phyloP scores from a whole-genome alignment of 1,140 invertebrate species.

The Drosophila bocki region DNA sequence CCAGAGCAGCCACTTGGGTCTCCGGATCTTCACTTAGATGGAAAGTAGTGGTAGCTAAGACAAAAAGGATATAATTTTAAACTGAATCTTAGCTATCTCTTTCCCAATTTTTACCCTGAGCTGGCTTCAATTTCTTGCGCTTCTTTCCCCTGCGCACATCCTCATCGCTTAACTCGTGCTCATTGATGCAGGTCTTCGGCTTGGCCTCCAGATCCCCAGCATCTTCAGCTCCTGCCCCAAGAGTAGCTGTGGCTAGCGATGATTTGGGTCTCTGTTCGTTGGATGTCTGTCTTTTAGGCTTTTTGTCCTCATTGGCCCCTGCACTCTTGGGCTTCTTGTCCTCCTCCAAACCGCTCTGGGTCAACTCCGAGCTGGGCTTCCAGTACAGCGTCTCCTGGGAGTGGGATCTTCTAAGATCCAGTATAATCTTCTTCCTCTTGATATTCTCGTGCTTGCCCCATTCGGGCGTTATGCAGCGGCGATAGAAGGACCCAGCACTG shows the following conservation, averaged over 20 bases:
- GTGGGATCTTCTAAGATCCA: slow-evolving; percentile 77
- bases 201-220: slow-evolving; percentile 46
- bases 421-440: slow-evolving; percentile 81
- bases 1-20: slow-evolving; percentile 81
- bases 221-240: slow-evolving; percentile 39
- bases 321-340: slow-evolving; percentile 76
- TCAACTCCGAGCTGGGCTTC: slow-evolving; percentile 83
- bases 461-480: slow-evolving; percentile 86
- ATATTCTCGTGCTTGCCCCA: slow-evolving; percentile 83
- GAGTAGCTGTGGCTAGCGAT: slow-evolving; percentile 61
- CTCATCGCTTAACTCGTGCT: slow-evolving; percentile 69
- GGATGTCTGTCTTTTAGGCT: slow-evolving; percentile 58
- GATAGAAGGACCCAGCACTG: slow-evolving; percentile 77
- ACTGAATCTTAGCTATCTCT: neutral
- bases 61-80: neutral
- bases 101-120: slow-evolving; percentile 42
- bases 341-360: slow-evolving; percentile 68
- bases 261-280: slow-evolving; percentile 77
- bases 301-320: slow-evolving; percentile 74
- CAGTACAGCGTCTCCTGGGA: slow-evolving; percentile 83
- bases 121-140: slow-evolving; percentile 74
- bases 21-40: slow-evolving; percentile 83
- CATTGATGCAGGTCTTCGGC: slow-evolving; percentile 76
- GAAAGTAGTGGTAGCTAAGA: slow-evolving; percentile 75
- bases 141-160: slow-evolving; percentile 78